Conservation (phyloP, 2,888 invertebrate genomes). For the Branchellion lobata region DNA sequence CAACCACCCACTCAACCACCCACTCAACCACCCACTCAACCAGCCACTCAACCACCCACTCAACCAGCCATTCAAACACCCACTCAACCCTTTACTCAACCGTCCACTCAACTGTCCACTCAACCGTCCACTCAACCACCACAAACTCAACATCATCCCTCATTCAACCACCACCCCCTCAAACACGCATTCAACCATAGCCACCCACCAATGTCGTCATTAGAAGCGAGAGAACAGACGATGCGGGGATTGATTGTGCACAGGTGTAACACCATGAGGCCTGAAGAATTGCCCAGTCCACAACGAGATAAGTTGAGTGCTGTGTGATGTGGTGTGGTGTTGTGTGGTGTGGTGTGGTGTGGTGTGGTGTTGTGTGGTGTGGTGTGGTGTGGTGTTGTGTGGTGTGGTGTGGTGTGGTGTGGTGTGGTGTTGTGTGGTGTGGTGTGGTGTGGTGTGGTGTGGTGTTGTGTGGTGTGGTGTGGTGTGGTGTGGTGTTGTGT, state of each 20-base stretch:
- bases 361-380: neutral
- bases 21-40: too few relatives aligned
- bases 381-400: neutral
- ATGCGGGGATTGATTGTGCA: neutral
- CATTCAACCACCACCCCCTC: too few relatives aligned
- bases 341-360: neutral
- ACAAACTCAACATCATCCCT: too few relatives aligned
- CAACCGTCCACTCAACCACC: too few relatives aligned
- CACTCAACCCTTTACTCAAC: too few relatives aligned
- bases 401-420: neutral
- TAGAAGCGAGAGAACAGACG: constrained; percentile 1
- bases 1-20: too few relatives aligned
- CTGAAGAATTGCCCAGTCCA: neutral
- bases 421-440: neutral
- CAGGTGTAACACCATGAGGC: neutral
- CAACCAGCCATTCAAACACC: too few relatives aligned
- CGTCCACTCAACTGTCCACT: too few relatives aligned
- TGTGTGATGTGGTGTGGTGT: neutral
- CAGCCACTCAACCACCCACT: too few relatives aligned
- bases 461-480: neutral
- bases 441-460: neutral
- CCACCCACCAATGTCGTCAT: neutral
- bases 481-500: neutral
- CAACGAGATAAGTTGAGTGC: neutral
- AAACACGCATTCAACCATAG: too few relatives aligned